These are phyloP conservation scores for Lasioglossum morio DNA, from an alignment of 2,888 invertebrate species.

Conservation along the genomic window DNA sequence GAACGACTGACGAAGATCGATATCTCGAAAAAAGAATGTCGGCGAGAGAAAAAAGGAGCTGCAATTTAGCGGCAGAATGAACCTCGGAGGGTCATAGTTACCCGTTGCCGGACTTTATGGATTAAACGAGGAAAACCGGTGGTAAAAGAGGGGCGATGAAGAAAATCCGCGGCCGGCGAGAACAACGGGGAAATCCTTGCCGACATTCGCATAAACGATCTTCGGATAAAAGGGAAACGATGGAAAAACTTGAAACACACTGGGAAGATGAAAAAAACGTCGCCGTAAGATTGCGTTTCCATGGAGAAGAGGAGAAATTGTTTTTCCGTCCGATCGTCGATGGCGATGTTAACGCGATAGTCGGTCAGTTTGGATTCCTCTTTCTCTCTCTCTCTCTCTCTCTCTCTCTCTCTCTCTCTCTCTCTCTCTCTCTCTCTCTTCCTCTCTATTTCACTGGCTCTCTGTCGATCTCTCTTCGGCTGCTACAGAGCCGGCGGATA, in stretches of 20 bases:
- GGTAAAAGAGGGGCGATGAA: neutral
- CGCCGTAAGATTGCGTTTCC: neutral
- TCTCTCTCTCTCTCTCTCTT: too few relatives aligned
- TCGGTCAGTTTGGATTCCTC: conserved; percentile 34
- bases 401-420: neutral
- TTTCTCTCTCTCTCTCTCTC: neutral
- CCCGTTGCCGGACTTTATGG: conserved; percentile 54
- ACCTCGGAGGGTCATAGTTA: conserved; percentile 51
- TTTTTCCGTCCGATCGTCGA: neutral
- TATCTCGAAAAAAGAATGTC: conserved; percentile 54
- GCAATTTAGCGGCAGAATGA: conserved; percentile 61
- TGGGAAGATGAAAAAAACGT: neutral
- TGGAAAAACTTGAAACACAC: neutral
- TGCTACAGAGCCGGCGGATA: conserved; percentile 35
- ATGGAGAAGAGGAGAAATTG: neutral
- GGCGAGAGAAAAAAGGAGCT: conserved; percentile 36
- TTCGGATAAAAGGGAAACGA: neutral
- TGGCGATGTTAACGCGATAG: conserved; percentile 28
- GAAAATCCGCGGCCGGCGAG: neutral
- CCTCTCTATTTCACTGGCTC: neutral
- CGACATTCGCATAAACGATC: conserved; percentile 41
- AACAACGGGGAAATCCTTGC: neutral
- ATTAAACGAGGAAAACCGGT: conserved; percentile 31
- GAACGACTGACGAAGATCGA: conserved; percentile 62
- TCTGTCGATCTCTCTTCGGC: neutral